Evolutionary conservation across 2,888 invertebrate genomes (phyloP).

Genomic region (Noctua janthina): DNA sequence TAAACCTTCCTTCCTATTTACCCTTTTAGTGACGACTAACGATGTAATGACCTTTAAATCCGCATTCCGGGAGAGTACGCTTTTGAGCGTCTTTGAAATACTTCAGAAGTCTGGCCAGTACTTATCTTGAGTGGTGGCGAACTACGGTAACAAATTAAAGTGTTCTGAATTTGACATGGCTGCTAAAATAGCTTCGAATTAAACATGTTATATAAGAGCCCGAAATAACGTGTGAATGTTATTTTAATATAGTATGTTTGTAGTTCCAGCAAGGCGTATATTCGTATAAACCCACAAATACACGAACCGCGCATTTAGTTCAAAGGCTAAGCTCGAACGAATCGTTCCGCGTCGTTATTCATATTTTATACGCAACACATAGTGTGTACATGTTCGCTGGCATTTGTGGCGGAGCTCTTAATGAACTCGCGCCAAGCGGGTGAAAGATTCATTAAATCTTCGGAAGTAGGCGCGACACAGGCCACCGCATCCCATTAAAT

Average conservation of each 20-base stretch:
- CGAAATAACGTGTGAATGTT: conserved; percentile 16
- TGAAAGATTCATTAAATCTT: conserved; percentile 82
- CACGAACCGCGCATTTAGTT: conserved; percentile 43
- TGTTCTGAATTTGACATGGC: conserved; percentile 26
- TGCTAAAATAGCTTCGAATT: conserved; percentile 8
- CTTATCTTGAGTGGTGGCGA: conserved; percentile 17
- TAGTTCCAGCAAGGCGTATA: conserved; percentile 33
- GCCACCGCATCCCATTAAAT: conserved; percentile 72
- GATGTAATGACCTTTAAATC: conserved; percentile 58
- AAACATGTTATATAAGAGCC: conserved; percentile 13
- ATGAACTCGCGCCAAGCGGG: conserved; percentile 74
- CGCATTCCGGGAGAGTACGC: conserved; percentile 43
- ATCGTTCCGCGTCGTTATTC: conserved; percentile 58
- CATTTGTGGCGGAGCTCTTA: conserved; percentile 74
- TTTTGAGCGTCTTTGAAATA: conserved; percentile 43
- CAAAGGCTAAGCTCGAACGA: conserved; percentile 57
- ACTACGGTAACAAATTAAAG: conserved; percentile 15
- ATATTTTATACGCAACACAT: conserved; percentile 59
- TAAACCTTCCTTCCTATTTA: conserved; percentile 42
- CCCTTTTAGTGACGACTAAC: conserved; percentile 56
- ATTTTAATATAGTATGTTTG: conserved; percentile 42
- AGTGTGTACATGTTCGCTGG: conserved; percentile 49
- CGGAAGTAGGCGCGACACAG: conserved; percentile 73
- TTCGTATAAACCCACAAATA: conserved; percentile 43
- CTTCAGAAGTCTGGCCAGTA: conserved; percentile 31